Conservation (phyloP, 2,113 vertebrate genomes). For the Chloropsis hardwickii region DNA sequence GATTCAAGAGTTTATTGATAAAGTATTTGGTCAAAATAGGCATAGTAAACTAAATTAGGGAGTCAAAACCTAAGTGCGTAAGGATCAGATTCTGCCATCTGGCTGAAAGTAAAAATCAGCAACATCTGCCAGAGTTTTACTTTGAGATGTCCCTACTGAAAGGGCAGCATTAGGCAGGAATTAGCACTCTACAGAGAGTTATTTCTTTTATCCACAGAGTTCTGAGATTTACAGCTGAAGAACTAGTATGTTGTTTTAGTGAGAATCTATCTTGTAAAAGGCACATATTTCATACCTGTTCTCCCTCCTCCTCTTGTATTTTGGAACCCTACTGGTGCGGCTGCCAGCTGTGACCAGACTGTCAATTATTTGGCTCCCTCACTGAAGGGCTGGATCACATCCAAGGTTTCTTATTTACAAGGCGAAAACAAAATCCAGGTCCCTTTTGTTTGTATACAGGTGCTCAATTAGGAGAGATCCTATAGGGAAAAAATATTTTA, state of each 20-base stretch:
- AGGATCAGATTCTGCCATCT: not conserved
- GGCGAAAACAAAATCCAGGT: slow-evolving; percentile 1
- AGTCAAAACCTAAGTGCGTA: not conserved
- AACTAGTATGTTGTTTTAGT: not conserved
- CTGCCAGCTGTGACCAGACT: not conserved
- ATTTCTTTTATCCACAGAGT: not conserved
- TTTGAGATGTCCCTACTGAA: not conserved
- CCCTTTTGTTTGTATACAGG: not conserved
- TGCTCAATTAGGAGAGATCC: not conserved
- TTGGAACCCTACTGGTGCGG: not conserved
- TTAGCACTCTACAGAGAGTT: not conserved
- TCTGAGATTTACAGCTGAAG: not conserved
- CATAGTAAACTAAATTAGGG: too few relatives aligned
- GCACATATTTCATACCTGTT: not conserved
- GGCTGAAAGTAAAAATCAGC: not conserved
- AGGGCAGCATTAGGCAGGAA: not conserved
- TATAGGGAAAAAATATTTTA: not conserved
- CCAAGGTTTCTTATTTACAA: slow-evolving; percentile 1
- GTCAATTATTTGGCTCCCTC: not conserved
- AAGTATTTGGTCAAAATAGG: not conserved
- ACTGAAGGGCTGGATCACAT: not conserved
- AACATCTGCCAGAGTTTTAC: not conserved
- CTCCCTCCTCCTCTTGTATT: not conserved
- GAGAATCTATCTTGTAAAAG: not conserved
- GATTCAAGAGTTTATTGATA: not conserved